Conservation (phyloP, 2,888 invertebrate species). For the Apotomis betuletana region DNA sequence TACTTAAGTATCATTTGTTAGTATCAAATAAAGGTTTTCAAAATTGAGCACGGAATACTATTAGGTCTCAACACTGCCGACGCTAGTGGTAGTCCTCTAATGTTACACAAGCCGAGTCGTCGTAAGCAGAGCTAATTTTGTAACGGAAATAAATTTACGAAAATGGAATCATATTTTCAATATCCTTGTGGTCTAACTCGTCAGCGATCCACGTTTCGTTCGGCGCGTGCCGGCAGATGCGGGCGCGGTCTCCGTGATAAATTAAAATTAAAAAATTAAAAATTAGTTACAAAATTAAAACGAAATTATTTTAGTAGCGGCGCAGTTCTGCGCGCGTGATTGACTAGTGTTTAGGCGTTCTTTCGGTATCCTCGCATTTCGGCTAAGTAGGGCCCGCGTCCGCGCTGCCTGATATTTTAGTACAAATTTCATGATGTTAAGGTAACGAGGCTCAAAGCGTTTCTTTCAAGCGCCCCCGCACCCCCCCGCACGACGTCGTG, state of each 20-base stretch:
- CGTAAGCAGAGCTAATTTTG: constrained; percentile 64
- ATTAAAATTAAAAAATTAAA: constrained; percentile 54
- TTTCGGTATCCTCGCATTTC: constrained; percentile 84
- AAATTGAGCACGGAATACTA: constrained; percentile 82
- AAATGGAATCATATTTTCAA: constrained; percentile 69
- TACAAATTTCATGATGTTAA: constrained; percentile 84
- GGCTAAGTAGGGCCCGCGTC: constrained; percentile 81
- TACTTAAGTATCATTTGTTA: constrained; percentile 74
- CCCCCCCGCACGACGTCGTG: constrained; percentile 70
- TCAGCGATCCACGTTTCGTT: constrained; percentile 79
- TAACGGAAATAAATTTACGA: constrained; percentile 63
- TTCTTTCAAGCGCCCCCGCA: constrained; percentile 74
- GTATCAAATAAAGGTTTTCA: constrained; percentile 66
- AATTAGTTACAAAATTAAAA: constrained; percentile 79
- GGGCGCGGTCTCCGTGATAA: constrained; percentile 80
- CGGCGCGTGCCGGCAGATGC: constrained; percentile 55
- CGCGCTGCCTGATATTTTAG: constrained; percentile 82
- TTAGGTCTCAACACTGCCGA: constrained; percentile 80
- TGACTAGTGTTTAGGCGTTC: constrained; percentile 81
- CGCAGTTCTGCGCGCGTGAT: constrained; percentile 53
- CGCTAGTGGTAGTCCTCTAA: constrained; percentile 49
- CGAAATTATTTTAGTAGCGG: constrained; percentile 76
- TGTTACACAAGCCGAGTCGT: constrained; percentile 43
- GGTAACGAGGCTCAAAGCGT: constrained; percentile 84
- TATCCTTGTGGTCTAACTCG: constrained; percentile 83